Conservation (phyloP, 64 coral and sea anemone genomes). For the Stichodactyla mertensii region DNA sequence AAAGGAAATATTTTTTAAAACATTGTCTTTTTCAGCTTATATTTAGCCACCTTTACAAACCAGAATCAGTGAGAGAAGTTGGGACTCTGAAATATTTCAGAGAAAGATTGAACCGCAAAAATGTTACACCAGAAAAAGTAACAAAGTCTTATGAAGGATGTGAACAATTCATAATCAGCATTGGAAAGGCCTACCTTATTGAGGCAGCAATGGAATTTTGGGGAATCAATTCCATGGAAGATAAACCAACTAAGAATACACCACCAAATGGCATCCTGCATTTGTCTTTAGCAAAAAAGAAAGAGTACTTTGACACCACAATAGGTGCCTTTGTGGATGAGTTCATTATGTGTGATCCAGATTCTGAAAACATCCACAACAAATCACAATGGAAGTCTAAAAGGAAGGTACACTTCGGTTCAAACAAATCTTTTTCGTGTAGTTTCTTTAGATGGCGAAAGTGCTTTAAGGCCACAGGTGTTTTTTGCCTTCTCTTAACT, state of each 20-base stretch:
- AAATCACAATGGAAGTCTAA: too few relatives aligned
- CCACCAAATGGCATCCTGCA: constrained; percentile 31
- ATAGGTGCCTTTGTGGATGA: constrained; percentile 64
- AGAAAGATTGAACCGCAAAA: constrained; percentile 63
- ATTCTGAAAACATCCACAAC: constrained; percentile 16
- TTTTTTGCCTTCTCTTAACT: too few relatives aligned
- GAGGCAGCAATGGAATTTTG: constrained; percentile 53
- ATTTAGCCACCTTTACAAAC: constrained; percentile 24
- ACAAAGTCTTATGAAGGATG: constrained; percentile 36
- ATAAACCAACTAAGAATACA: constrained; percentile 27
- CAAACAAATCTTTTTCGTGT: too few relatives aligned
- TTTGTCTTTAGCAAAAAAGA: constrained; percentile 19
- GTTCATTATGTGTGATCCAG: constrained; percentile 45
- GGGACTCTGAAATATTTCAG: constrained; percentile 62
- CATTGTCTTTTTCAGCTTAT: not conserved
- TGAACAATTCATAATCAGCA: constrained; percentile 53
- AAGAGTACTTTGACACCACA: constrained; percentile 35
- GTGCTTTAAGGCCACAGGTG: too few relatives aligned
- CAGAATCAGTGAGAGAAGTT: constrained; percentile 24
- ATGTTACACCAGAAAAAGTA: constrained; percentile 50
- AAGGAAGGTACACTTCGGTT: too few relatives aligned
- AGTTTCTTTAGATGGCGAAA: too few relatives aligned
- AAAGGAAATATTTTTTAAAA: not conserved
- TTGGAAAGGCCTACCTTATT: constrained; percentile 45
- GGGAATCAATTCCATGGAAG: constrained; percentile 23